Evolutionary conservation across 2,888 invertebrate species (phyloP).

Genomic region (Enchytraeus crypticus): DNA sequence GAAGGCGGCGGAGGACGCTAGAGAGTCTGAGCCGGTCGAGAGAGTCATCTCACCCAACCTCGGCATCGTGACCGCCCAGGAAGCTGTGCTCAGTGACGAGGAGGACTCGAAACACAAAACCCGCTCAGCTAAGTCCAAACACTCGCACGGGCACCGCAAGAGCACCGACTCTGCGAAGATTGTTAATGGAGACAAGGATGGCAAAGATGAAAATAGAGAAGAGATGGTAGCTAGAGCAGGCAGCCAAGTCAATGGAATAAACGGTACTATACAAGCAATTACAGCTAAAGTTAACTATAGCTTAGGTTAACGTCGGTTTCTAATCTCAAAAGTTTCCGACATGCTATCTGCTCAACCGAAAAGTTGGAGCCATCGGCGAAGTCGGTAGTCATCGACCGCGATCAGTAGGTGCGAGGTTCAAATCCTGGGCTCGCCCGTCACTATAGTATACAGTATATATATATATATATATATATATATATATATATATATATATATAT

Average conservation of each 20-base stretch:
- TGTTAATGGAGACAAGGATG: background rate
- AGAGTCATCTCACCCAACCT: conserved; percentile 10
- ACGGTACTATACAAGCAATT: too few species aligned
- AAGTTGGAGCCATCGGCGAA: too few species aligned
- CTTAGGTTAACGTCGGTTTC: too few species aligned
- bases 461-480: background rate
- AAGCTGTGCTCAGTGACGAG: background rate
- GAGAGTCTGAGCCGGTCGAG: background rate
- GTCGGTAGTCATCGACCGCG: too few species aligned
- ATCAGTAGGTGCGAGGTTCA: background rate
- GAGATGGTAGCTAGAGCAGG: background rate
- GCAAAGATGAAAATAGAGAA: background rate
- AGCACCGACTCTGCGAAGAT: too few species aligned
- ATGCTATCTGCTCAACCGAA: too few species aligned
- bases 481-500: background rate
- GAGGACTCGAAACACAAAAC: too few species aligned
- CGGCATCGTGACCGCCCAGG: conserved; percentile 6
- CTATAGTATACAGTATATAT: background rate
- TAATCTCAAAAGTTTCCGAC: too few species aligned
- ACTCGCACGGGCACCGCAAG: too few species aligned
- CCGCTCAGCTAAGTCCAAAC: too few species aligned
- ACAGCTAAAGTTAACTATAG: too few species aligned
- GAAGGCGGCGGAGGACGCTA: background rate
- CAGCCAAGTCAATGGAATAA: background rate
- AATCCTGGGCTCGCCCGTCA: background rate